Percentiles rank a stretch among this genome's conserved stretches.
These are phyloP conservation scores for Lamproptera curius DNA, from an alignment of 2,888 invertebrate species.

Conservation along the genomic window DNA sequence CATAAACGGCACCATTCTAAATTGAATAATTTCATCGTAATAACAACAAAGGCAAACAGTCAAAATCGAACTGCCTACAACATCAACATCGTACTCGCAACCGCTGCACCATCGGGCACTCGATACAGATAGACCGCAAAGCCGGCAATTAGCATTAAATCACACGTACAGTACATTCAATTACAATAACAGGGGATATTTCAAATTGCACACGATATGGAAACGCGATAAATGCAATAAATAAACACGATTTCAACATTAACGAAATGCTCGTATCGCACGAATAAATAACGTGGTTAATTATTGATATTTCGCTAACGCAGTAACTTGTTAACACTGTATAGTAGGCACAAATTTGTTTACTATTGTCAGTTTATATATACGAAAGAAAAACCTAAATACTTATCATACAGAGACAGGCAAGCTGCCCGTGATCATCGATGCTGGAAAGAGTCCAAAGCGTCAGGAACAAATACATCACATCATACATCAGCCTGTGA, in stretches of 20 bases:
- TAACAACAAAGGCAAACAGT: too few relatives aligned
- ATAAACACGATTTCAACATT: conserved; percentile 1
- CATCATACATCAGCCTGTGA: too few relatives aligned
- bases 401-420: too few relatives aligned
- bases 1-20: too few relatives aligned
- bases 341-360: background rate
- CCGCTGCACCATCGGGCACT: background rate
- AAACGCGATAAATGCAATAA: conserved; percentile 1
- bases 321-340: background rate
- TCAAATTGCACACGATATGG: conserved; percentile 7
- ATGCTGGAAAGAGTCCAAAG: too few relatives aligned
- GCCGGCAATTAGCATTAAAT: conserved; percentile 29
- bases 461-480: too few relatives aligned
- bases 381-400: background rate
- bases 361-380: background rate
- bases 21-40: too few relatives aligned
- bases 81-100: too few relatives aligned
- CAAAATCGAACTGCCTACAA: too few relatives aligned
- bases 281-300: conserved; percentile 1
- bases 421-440: too few relatives aligned
- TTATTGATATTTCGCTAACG: background rate
- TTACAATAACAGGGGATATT: conserved; percentile 15
- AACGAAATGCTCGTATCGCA: background rate
- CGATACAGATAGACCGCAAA: conserved; percentile 23
- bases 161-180: conserved; percentile 23